A percentile compares a stretch with the other conserved stretches of the same genome.
phyloP scores from a whole-genome alignment of 2,797 vertebrate species.

The Gephyroberyx darwinii region DNA sequence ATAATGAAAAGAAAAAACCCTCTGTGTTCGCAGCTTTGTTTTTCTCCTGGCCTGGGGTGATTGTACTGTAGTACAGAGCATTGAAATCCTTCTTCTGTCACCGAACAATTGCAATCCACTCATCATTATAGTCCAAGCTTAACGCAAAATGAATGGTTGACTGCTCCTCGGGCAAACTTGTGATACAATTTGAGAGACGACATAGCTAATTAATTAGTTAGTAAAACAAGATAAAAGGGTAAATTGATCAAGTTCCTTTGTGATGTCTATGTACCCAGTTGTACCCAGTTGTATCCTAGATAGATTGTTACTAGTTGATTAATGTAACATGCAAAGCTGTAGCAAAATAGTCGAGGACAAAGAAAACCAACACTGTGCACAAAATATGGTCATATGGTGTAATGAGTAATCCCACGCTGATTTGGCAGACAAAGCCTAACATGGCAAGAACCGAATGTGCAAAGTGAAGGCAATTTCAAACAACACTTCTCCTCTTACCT shows the following conservation, averaged over 20 bases:
- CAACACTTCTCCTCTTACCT: constrained; percentile 26
- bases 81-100: not conserved
- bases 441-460: constrained; percentile 35
- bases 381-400: constrained; percentile 31
- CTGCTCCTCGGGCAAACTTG: not conserved
- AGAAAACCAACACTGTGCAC: constrained; percentile 11
- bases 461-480: constrained; percentile 42
- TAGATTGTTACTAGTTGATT: not conserved
- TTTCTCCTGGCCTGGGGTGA: not conserved
- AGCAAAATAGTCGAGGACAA: constrained; percentile 11
- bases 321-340: not conserved
- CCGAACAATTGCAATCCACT: not conserved
- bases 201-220: not conserved
- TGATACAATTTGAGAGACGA: not conserved
- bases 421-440: constrained; percentile 43
- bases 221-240: not conserved
- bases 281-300: not conserved
- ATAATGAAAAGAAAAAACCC: not conserved
- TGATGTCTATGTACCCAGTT: too few relatives aligned
- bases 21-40: not conserved
- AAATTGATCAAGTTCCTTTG: not conserved
- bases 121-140: not conserved
- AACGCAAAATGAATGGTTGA: not conserved
- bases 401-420: constrained; percentile 33
- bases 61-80: not conserved